Evolutionary conservation across 1,140 invertebrate genomes (phyloP), one percentile per base, ranked within the genome.

Genomic region (Scaptomyza pallida): DNA sequence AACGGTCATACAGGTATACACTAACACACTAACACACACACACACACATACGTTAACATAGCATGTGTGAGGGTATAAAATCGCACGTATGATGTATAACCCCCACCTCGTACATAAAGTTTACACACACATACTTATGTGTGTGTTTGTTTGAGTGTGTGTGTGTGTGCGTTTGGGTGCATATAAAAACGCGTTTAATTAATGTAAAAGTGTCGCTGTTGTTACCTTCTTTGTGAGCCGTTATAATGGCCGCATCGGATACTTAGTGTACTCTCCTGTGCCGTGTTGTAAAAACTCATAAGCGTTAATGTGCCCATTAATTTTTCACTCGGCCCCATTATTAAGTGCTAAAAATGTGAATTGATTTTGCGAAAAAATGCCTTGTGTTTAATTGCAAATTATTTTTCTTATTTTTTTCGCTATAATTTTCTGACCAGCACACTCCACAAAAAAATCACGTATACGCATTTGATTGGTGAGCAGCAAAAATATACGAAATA

Each of bases 131-230:
- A 59, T 47, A 47, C 26, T 35, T 59, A 41, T 63, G 56, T 35
- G 50, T 60, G 43, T 55, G 48, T 75, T 60, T 62, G 13, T 45
- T 5, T 19, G 4, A 9, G 8, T 16, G 68, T 33, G 13, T 43
- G 40, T 54, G 62, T 43, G 8, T 43, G 8, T 54, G 55, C 43
- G 17, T 54, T 35, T 60, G 54, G 43, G 43, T 86, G 81, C 69
- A 74, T 74, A 85, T 74, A 77, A 78, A 88, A 81, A 88, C 78
- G 77, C 82, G 81, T 88, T 86, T 86, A 86, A 86, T 88, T 86
- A 88, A 78, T 86, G 70, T 80, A 67, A 86, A 88, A 86, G 74
- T 86, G 81, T 81, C 74, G 74, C 60, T 17, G 64, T 41, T 60
- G 65, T 52, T 59, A 59, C 48, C 64, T 65, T 54, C 70, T 63